A percentile compares a stretch with the other conserved stretches of the same genome.
phyloP scores from a whole-genome alignment of 23 tunicate species.

The Oikopleura albicans region DNA sequence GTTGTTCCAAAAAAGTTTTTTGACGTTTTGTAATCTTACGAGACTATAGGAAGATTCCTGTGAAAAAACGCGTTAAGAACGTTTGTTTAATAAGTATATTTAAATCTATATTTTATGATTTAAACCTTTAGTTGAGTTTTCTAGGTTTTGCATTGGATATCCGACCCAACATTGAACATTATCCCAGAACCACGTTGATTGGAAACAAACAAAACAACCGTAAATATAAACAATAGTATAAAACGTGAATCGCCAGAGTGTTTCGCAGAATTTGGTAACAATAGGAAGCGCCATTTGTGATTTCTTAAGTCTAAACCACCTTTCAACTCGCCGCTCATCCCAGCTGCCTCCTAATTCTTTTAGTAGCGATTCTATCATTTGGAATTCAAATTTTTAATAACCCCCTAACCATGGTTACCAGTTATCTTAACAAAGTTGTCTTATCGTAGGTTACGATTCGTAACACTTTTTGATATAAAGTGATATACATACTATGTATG shows the following conservation, averaged over 20 bases:
- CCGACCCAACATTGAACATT: constrained; percentile 51
- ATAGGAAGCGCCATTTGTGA: constrained; percentile 36
- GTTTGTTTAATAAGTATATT: too few species aligned
- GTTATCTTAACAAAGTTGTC: too few species aligned
- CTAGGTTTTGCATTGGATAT: constrained; percentile 46
- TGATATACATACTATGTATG: too few species aligned
- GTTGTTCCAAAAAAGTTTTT: too few species aligned
- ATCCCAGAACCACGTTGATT: constrained; percentile 93
- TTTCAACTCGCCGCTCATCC: constrained; percentile 20
- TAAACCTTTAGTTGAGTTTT: constrained; percentile 24
- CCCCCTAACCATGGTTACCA: too few species aligned
- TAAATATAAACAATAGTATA: constrained; percentile 39
- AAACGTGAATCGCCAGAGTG: constrained; percentile 59
- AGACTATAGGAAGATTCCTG: too few species aligned
- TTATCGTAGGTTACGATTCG: too few species aligned
- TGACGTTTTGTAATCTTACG: too few species aligned
- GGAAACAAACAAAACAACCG: constrained; percentile 31
- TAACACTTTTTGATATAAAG: too few species aligned
- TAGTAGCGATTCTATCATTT: constrained; percentile 19
- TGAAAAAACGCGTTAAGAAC: too few species aligned
- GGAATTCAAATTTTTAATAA: too few species aligned
- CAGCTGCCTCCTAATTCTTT: not conserved
- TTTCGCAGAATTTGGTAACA: constrained; percentile 48
- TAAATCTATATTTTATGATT: too few species aligned
- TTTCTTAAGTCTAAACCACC: constrained; percentile 52